Base-by-base conservation (phyloP, 2,888 invertebrate genomes). In the Platynereis dumerilii region DNA sequence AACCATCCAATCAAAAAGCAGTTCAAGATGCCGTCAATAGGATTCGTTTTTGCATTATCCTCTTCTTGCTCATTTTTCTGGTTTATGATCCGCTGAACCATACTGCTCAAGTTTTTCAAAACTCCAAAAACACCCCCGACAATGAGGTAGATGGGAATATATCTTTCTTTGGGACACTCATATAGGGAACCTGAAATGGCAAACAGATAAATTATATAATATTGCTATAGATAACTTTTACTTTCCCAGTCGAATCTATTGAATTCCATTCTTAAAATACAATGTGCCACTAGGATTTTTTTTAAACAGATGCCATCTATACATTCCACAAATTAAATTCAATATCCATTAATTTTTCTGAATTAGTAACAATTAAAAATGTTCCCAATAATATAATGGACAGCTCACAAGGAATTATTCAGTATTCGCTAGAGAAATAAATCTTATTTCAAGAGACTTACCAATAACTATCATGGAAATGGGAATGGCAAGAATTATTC, bases 391-490 rank as follows among this genome's bases (percentile, higher is more conserved):
- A n/a, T n/a, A n/a, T n/a, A n/a, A n/a, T n/a, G n/a, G n/a, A n/a
- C n/a, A n/a, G n/a, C n/a, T n/a, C n/a, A n/a, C n/a, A n/a, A n/a
- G n/a, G n/a, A n/a, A n/a, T n/a, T n/a, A n/a, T n/a, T n/a, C n/a
- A n/a, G n/a, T n/a, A n/a, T n/a, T n/a, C n/a, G n/a, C n/a, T n/a
- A n/a, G n/a, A n/a, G n/a, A n/a, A n/a, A n/a, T n/a, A n/a, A n/a
- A n/a, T n/a, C n/a, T n/a, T n/a, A n/a, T n/a, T n/a, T n/a, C n/a
- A n/a, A n/a, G n/a, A n/a, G 5, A 73, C 83, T 75, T 74, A 80
- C 85, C 90, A 78, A 90, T 88, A 24, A 89, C 86, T 72, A 90
- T 88, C 90, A 90, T 90, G 71, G 88, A 87, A 70, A 90, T 85
- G 60, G 90, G 90, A 72, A 90, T 85, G 27, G 88, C 88, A 75